These are phyloP conservation scores for Bradysia coprophila DNA, from an alignment of 1,140 invertebrate genomes.

Conservation along the genomic window DNA sequence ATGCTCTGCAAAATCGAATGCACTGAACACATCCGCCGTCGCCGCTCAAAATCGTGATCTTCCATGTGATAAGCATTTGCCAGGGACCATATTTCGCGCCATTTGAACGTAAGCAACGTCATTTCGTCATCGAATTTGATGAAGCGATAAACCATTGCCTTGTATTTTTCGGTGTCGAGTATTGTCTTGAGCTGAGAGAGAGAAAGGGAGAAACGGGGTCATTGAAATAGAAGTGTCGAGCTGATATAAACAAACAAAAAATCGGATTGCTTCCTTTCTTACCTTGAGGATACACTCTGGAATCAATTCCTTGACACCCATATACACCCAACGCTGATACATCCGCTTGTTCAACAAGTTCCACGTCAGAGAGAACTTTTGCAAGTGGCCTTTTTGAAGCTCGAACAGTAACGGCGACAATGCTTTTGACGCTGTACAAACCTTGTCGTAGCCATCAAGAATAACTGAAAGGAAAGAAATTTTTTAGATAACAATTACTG, in stretches of 20 bases:
- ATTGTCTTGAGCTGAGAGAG: constrained; percentile 15
- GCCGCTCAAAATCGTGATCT: constrained; percentile 12
- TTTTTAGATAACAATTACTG: too few relatives aligned
- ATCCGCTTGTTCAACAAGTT: constrained; percentile 20
- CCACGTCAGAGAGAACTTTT: constrained; percentile 21
- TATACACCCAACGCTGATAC: constrained; percentile 22
- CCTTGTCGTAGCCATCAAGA: constrained; percentile 20
- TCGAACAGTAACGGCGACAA: constrained; percentile 20
- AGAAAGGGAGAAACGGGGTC: not conserved
- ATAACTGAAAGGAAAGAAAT: constrained; percentile 14
- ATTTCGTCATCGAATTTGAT: constrained; percentile 23
- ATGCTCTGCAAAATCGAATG: constrained; percentile 22
- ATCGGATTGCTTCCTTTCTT: constrained; percentile 1
- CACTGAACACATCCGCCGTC: constrained; percentile 17
- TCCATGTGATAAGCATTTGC: constrained; percentile 20
- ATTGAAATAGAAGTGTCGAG: not conserved
- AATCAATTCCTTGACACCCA: constrained; percentile 17
- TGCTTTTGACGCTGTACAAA: constrained; percentile 19
- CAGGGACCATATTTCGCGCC: constrained; percentile 20
- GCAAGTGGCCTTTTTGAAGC: constrained; percentile 21
- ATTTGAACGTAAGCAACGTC: constrained; percentile 18
- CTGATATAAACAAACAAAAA: not conserved
- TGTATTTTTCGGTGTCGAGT: constrained; percentile 13
- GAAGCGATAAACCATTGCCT: constrained; percentile 16
- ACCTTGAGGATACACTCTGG: constrained; percentile 16